These are phyloP conservation scores for Smittia aterrima DNA, from an alignment of 2,888 invertebrate genomes.

Conservation along the genomic window DNA sequence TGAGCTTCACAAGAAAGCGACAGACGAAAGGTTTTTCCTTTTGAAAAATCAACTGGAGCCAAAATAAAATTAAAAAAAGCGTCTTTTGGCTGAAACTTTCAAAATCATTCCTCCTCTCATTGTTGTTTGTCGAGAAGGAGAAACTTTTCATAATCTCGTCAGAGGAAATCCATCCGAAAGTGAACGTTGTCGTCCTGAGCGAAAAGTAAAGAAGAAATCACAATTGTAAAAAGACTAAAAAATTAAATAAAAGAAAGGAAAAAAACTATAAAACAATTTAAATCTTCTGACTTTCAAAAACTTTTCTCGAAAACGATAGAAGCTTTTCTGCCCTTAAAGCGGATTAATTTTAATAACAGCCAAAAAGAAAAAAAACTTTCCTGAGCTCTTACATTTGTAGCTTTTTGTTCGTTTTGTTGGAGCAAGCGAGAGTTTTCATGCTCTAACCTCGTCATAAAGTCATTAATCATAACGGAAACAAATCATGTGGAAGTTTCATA, in stretches of 20 bases:
- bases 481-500: too few species aligned
- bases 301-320: slow-evolving; percentile 6
- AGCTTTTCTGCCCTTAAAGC: slow-evolving; percentile 34
- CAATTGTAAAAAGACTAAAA: slow-evolving; percentile 33
- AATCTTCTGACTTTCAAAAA: slow-evolving; percentile 34
- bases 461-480: too few species aligned
- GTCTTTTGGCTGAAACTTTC: background rate
- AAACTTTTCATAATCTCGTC: slow-evolving; percentile 10
- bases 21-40: background rate
- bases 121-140: background rate
- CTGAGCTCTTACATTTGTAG: slow-evolving; percentile 1
- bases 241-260: slow-evolving; percentile 34
- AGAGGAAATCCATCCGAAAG: slow-evolving; percentile 19
- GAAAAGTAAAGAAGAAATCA: slow-evolving; percentile 16
- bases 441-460: too few species aligned
- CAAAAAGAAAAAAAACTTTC: background rate
- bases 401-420: background rate
- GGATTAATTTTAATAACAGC: slow-evolving; percentile 32
- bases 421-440: too few species aligned
- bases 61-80: background rate
- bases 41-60: background rate
- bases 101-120: background rate
- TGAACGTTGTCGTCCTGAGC: background rate
- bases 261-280: slow-evolving; percentile 40
- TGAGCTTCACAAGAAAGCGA: background rate